Base-by-base conservation (phyloP, 2,888 invertebrate genomes). In the Drosophila falleni region DNA sequence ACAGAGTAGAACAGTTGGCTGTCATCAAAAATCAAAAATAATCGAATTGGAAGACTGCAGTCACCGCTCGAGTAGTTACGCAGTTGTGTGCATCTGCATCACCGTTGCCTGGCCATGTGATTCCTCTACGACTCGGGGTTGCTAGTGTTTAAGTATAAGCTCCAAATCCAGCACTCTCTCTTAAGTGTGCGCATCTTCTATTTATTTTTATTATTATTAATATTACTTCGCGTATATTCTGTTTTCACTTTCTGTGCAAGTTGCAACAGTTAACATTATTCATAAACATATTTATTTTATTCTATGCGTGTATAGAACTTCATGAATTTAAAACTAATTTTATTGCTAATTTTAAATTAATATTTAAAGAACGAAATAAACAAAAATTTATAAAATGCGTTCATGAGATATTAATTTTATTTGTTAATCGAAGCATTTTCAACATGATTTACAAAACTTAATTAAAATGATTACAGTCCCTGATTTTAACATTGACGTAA, bases 121-220 rank as follows among this genome's bases (percentile, higher is more conserved):
- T 86, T 89, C 87, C 89, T 90, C 86, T 82, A 78, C 81, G 86
- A 87, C 91, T 90, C 90, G 91, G 90, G 90, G 90, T 91, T 90
- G 90, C 82, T 90, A 90, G 89, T 76, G 76, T 80, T 79, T 91
- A 90, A 91, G 90, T 64, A 61, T 53, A 72, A 61, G 72, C 46
- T 60, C 50, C 16, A 37, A 56, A 39, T n/a, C n/a, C n/a, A 23
- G 26, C 16, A 35, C 16, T n/a, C 6, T 41, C 37, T 59, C 37
- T 58, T 47, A 51, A 23, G 41, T 58, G 31, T 35, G 19, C 19
- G 23, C 62, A 63, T 37, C 62, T 66, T 74, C 35, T 80, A 81
- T 74, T 85, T 76, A 90, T 82, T 81, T 63, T 49, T 61, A 60
- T 11, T 71, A 66, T 35, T 61, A 35, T 50, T 39, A 42, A 19